Evolutionary conservation across 1,140 invertebrate species (phyloP).

Genomic region (Bombus balteatus): DNA sequence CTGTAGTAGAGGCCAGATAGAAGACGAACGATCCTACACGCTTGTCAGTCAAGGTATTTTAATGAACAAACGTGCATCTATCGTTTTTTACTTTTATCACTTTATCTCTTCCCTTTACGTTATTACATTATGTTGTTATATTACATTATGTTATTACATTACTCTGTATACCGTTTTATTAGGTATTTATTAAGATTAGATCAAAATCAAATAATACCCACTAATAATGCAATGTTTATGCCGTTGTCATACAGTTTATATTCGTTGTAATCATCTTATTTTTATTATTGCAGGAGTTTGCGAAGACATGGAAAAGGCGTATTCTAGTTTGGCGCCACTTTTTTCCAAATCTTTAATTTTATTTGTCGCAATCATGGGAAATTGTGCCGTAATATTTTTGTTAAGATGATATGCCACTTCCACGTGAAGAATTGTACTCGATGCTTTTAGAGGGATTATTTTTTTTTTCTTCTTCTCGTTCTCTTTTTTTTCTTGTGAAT

Average conservation of each 20-base stretch:
- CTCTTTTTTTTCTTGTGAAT: not conserved
- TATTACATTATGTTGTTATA: not conserved
- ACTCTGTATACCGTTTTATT: not conserved
- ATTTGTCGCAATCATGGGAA: constrained; percentile 63
- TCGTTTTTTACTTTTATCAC: not conserved
- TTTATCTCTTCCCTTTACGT: not conserved
- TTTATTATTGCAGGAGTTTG: constrained; percentile 75
- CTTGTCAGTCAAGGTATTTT: constrained; percentile 77
- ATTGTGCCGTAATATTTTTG: constrained; percentile 67
- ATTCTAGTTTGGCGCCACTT: constrained; percentile 77
- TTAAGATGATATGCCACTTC: constrained; percentile 79
- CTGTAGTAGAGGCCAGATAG: constrained; percentile 71
- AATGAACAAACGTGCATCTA: not conserved
- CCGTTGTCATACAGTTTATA: no score
- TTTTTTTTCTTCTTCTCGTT: not conserved
- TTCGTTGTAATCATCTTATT: not conserved
- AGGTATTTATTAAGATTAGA: not conserved
- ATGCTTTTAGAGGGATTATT: not conserved
- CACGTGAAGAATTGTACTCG: not conserved
- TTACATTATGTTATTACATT: not conserved
- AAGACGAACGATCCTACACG: constrained; percentile 76
- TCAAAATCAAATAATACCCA: no score
- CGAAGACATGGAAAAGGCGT: constrained; percentile 78
- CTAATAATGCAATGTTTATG: no score
- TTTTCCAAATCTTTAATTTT: constrained; percentile 74